phyloP scores from a whole-genome alignment of 2,888 invertebrate species.

The Ramazzottius varieornatus region DNA sequence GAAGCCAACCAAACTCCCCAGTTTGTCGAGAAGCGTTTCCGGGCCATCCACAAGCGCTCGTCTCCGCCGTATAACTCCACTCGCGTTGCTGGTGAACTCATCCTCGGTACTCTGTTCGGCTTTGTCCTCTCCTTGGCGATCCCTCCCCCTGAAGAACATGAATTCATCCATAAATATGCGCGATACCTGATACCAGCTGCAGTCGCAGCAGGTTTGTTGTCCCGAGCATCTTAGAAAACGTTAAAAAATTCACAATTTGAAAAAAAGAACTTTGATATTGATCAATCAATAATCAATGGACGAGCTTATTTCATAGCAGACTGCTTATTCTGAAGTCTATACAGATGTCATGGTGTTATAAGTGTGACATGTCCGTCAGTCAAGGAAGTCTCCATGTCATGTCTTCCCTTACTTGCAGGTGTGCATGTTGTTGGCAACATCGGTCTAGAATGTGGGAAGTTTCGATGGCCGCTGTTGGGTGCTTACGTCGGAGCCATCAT shows the following conservation, averaged over 20 bases:
- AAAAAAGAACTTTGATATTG: no score
- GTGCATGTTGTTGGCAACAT: constrained; percentile 72
- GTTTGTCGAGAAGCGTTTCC: constrained; percentile 28
- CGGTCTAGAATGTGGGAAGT: constrained; percentile 46
- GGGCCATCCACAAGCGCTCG: constrained; percentile 28
- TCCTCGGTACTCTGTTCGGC: constrained; percentile 15
- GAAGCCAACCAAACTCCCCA: constrained; percentile 28
- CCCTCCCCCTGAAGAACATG: neutral
- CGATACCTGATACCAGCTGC: constrained; percentile 7
- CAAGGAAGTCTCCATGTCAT: neutral
- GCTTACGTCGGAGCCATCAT: constrained; percentile 46
- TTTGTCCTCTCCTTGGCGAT: constrained; percentile 9
- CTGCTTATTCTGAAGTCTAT: no score
- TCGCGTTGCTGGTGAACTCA: constrained; percentile 15
- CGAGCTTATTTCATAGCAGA: no score
- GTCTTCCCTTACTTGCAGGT: constrained; percentile 29
- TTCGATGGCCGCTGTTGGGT: constrained; percentile 40
- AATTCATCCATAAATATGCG: neutral
- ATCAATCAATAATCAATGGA: no score
- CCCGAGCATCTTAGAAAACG: neutral
- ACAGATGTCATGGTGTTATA: no score
- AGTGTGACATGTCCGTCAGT: no score
- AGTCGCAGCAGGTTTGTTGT: constrained; percentile 7
- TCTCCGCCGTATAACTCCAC: constrained; percentile 8
- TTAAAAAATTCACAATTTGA: constrained; percentile 5